Evolutionary conservation across 2,888 invertebrate species (phyloP), one percentile per base, ranked within the genome.

Genomic region (Loripinus fragilis): DNA sequence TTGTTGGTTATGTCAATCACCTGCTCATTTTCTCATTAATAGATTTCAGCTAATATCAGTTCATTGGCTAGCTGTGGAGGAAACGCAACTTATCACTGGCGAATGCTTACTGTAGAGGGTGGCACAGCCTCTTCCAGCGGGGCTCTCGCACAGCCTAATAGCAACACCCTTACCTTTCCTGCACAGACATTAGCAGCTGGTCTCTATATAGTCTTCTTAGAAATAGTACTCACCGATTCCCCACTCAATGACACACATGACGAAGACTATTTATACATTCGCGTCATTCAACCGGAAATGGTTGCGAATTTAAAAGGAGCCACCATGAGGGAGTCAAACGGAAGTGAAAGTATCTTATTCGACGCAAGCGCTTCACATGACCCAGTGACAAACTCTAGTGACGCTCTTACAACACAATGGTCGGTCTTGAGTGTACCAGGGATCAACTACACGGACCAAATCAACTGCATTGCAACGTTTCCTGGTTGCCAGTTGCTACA

Each of bases 291-390:
- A 12, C 67, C 67, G n/a, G 67, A 67, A 23, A 8, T 67, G 25
- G 45, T 67, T 42, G 38, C 67, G 15, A 41, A 3, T 23, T 8
- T 67, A 41, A 67, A 67, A 12, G 67, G 67, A 5, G 67, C 67
- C 2, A 41, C 28, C 3, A 41, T 42, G 41, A 25, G 41, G 3
- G 67, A 41, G n/a, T 67, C 41, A 23, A 42, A 41, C 20, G 41
- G 45, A 23, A 45, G 42, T 67, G 67, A 67, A 28, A 23, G 7
- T 8, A 45, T 67, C 8, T 35, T 67, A 1, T 41, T 28, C 25
- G 42, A 67, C 42, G 67, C 67, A 1, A 42, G 25, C 23, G 41
- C 10, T 10, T 67, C 67, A 3, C 5, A 41, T 20, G 67, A 67
- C 17, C 41, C 42, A 25, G 67, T 67, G 7, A 67, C 42, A 1